Evolutionary conservation across 2,113 vertebrate genomes (phyloP).

Genomic region (Scomber japonicus): DNA sequence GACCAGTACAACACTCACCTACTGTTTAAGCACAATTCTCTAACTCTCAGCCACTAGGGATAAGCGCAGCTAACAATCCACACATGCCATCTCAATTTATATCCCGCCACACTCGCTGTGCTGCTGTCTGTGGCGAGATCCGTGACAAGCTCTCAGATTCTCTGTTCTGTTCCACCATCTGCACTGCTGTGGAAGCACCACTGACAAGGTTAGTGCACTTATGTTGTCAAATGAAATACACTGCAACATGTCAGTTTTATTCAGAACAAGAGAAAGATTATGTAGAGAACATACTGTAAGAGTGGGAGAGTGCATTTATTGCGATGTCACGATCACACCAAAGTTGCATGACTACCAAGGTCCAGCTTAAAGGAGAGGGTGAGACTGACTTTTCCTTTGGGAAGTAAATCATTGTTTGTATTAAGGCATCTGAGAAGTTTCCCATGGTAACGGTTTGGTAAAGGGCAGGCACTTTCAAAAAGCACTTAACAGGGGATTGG

Average conservation of each 20-base stretch:
- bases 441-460: too few species aligned
- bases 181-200: conserved; percentile 46
- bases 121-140: conserved; percentile 48
- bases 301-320: conserved; percentile 4
- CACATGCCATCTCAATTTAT: conserved; percentile 39
- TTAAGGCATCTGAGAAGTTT: too few species aligned
- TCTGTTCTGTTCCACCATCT: conserved; percentile 52
- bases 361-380: background rate
- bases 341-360: background rate
- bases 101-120: background rate
- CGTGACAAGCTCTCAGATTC: conserved; percentile 60
- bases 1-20: background rate
- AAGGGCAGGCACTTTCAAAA: too few species aligned
- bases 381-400: background rate
- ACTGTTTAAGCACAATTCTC: background rate
- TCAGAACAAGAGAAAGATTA: conserved; percentile 34
- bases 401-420: conserved; percentile 4
- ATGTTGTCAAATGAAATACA: conserved; percentile 55
- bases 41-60: conserved; percentile 32
- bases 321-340: background rate
- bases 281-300: conserved; percentile 2
- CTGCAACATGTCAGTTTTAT: conserved; percentile 46
- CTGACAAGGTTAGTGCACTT: conserved; percentile 50
- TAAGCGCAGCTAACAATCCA: conserved; percentile 20
- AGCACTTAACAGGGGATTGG: too few species aligned